These are phyloP conservation scores for Elgaria multicarinata DNA, from an alignment of 2,113 vertebrate species.

Conservation along the genomic window DNA sequence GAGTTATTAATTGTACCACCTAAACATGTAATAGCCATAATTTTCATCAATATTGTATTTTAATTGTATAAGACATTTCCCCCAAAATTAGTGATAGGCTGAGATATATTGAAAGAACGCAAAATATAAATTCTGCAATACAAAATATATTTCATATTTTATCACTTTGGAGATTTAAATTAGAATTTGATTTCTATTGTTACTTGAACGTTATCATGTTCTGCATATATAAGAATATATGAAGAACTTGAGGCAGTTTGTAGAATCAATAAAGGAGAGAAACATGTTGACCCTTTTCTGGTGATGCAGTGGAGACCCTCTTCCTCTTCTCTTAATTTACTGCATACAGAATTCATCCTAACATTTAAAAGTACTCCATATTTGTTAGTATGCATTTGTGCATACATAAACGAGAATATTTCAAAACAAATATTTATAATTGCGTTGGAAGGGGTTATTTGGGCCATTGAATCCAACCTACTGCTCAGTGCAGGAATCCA, in stretches of 20 bases:
- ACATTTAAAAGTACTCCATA: not conserved
- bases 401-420: accelerated
- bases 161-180: not conserved
- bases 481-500: no score
- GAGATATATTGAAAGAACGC: not conserved
- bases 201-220: not conserved
- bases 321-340: not conserved
- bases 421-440: not conserved
- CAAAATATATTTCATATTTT: not conserved
- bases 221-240: not conserved
- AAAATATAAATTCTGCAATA: not conserved
- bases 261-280: not conserved
- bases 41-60: constrained; percentile 31
- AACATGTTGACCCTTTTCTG: not conserved
- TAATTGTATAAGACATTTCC: not conserved
- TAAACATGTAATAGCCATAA: constrained; percentile 9
- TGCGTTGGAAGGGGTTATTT: no score
- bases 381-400: not conserved
- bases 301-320: not conserved
- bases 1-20: not conserved
- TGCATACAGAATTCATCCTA: not conserved
- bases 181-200: not conserved
- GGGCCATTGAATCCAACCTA: no score
- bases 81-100: constrained; percentile 15
- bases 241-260: not conserved